phyloP scores from a whole-genome alignment of 2,888 invertebrate genomes.

The Deroplatys truncata region DNA sequence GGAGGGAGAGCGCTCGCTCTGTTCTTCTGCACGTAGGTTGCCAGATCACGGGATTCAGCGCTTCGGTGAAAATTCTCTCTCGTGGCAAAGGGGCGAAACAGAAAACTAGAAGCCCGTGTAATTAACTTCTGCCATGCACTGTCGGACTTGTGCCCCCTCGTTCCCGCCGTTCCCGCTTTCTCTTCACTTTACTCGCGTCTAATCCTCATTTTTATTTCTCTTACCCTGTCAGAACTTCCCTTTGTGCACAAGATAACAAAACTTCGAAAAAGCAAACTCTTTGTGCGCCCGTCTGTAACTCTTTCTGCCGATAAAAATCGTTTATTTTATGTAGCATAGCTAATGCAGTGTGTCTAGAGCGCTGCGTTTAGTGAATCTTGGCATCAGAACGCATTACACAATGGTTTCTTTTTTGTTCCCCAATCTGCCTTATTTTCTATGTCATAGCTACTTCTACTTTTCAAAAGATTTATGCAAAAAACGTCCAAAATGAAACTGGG shows the following conservation, averaged over 20 bases:
- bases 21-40: background rate
- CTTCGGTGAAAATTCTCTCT: slow-evolving; percentile 1
- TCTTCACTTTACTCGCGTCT: background rate
- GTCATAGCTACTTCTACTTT: no score
- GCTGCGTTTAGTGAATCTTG: background rate
- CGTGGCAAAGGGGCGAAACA: background rate
- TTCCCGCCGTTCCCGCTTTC: background rate
- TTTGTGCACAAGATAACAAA: background rate
- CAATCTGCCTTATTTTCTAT: no score
- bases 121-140: background rate
- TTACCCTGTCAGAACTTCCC: background rate
- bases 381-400: background rate
- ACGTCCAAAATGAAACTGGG: no score
- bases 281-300: background rate
- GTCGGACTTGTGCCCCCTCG: background rate
- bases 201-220: background rate
- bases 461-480: no score
- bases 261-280: background rate
- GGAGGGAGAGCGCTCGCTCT: background rate
- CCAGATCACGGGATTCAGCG: background rate
- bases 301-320: background rate
- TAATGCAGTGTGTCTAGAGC: background rate
- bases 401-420: background rate
- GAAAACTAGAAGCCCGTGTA: slow-evolving; percentile 8
- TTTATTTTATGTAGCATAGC: background rate